Conservation (phyloP, 2,888 invertebrate species). For the Hydropsyche betteni region DNA sequence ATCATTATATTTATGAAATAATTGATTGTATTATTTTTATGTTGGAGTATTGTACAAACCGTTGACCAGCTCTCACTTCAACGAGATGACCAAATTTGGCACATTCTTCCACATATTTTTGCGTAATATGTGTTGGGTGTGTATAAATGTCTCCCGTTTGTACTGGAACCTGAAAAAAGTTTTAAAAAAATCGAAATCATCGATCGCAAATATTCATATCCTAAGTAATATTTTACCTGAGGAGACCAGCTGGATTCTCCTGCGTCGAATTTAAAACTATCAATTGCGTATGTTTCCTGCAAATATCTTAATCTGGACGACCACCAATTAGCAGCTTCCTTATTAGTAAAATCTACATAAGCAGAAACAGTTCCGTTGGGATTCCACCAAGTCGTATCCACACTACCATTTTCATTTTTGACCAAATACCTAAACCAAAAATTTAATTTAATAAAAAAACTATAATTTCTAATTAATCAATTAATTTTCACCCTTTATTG, state of each 20-base stretch:
- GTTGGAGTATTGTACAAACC: conserved; percentile 51
- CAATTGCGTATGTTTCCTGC: conserved; percentile 65
- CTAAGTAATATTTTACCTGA: conserved; percentile 54
- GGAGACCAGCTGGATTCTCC: conserved; percentile 75
- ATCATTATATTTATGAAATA: background rate
- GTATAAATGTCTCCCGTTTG: conserved; percentile 60
- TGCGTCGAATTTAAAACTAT: conserved; percentile 82
- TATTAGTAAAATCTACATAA: conserved; percentile 75
- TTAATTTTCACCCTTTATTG: conserved; percentile 59
- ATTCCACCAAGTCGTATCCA: conserved; percentile 63
- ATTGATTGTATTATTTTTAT: background rate
- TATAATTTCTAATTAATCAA: background rate
- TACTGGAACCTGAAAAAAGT: conserved; percentile 58
- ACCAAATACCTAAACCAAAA: conserved; percentile 58
- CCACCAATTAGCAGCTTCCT: conserved; percentile 68
- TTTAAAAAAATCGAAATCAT: background rate
- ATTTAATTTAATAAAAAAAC: background rate
- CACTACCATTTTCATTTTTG: conserved; percentile 58
- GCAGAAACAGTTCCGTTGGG: conserved; percentile 60
- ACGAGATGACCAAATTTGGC: conserved; percentile 67
- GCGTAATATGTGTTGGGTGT: conserved; percentile 61
- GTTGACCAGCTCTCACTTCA: conserved; percentile 74
- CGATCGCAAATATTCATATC: too few species aligned
- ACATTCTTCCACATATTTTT: conserved; percentile 64
- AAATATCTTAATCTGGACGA: conserved; percentile 61